Conservation (phyloP, 2,797 vertebrate genomes). For the Acipenser transmontanus region DNA sequence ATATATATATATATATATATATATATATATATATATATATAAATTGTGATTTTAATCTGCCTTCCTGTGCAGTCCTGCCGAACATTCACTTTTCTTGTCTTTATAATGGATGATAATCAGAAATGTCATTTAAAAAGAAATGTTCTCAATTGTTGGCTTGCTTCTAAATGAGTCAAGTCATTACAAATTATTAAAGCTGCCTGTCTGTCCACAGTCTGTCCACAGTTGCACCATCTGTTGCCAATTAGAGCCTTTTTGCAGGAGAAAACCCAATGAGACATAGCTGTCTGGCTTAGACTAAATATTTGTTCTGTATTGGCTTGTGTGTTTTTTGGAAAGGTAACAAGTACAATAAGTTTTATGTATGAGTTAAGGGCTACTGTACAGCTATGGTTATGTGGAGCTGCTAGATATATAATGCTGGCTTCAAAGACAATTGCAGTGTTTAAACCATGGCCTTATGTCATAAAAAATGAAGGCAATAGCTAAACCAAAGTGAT, state of each 20-base stretch:
- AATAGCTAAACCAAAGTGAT: too few relatives aligned
- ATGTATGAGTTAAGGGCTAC: neutral
- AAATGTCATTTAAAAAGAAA: neutral
- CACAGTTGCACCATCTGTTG: neutral
- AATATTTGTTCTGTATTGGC: neutral
- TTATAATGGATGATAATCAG: neutral
- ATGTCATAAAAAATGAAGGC: too few relatives aligned
- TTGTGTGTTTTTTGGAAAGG: neutral
- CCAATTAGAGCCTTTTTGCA: neutral
- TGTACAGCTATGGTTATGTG: too few relatives aligned
- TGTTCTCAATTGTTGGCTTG: neutral
- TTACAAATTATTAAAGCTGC: neutral
- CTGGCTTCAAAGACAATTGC: too few relatives aligned
- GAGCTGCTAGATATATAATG: too few relatives aligned
- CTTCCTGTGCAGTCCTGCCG: too few relatives aligned
- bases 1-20: too few relatives aligned
- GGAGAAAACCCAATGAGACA: neutral
- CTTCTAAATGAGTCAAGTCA: neutral
- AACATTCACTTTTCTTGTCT: too few relatives aligned
- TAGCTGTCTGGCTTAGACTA: neutral
- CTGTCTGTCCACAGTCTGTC: neutral
- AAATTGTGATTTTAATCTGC: too few relatives aligned
- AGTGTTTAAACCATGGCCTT: too few relatives aligned
- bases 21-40: too few relatives aligned
- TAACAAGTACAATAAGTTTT: neutral